These are phyloP conservation scores for Diabrotica virgifera DNA, from an alignment of 1,140 invertebrate species.

Conservation along the genomic window DNA sequence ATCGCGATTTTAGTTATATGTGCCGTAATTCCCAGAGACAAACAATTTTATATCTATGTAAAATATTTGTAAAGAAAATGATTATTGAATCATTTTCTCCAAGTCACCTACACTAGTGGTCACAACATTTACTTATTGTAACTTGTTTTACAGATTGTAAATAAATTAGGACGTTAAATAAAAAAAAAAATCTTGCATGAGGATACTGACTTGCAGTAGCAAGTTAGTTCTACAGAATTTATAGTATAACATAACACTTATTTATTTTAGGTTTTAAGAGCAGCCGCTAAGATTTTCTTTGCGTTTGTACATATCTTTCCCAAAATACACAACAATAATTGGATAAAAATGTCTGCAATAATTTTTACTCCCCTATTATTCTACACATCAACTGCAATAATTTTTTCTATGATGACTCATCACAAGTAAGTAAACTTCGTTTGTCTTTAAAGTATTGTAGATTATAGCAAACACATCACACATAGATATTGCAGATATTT, in stretches of 20 bases:
- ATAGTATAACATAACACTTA: slow-evolving; percentile 13
- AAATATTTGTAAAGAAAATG: no score
- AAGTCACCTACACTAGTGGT: no score
- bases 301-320: slow-evolving; percentile 46
- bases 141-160: no score
- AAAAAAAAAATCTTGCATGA: no score
- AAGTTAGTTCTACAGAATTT: neutral
- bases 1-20: no score
- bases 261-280: slow-evolving; percentile 45
- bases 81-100: no score
- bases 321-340: slow-evolving; percentile 34
- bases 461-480: neutral
- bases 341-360: slow-evolving; percentile 37
- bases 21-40: no score
- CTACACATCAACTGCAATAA: slow-evolving; percentile 42
- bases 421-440: slow-evolving; percentile 41
- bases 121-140: no score
- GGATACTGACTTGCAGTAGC: no score
- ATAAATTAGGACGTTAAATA: no score
- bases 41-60: no score
- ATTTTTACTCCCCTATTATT: slow-evolving; percentile 42
- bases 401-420: slow-evolving; percentile 47
- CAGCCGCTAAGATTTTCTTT: slow-evolving; percentile 45
- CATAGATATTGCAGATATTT: no score
- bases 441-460: neutral